Evolutionary conservation across 2,888 invertebrate species (phyloP).

Genomic region (Microctonus aethiopoides): DNA sequence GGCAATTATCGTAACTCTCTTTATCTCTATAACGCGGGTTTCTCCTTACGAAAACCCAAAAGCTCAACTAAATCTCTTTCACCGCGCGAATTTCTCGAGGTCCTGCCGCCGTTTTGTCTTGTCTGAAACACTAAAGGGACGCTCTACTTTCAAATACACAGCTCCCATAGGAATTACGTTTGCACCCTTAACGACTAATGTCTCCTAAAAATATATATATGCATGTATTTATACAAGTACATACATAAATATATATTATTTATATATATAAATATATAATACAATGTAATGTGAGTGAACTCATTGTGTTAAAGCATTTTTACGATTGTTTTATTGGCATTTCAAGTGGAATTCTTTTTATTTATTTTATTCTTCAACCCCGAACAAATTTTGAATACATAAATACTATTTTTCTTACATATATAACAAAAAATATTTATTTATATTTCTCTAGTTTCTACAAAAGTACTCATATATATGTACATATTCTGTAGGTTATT

Average conservation of each 20-base stretch:
- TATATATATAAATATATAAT: no score
- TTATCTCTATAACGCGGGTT: slow-evolving; percentile 46
- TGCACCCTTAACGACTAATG: slow-evolving; percentile 40
- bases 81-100: slow-evolving; percentile 5
- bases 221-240: not conserved
- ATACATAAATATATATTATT: no score
- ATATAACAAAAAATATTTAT: no score
- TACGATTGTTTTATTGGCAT: not conserved
- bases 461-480: no score
- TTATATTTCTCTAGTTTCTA: no score
- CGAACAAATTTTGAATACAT: no score
- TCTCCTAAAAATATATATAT: slow-evolving; percentile 33
- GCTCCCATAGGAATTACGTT: slow-evolving; percentile 41
- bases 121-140: slow-evolving; percentile 14
- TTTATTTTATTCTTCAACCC: not conserved
- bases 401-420: no score
- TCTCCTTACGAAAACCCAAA: slow-evolving; percentile 16
- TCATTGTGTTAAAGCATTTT: not conserved
- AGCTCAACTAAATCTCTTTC: slow-evolving; percentile 38
- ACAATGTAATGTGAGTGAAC: not conserved
- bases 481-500: not conserved
- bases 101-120: not conserved
- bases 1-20: slow-evolving; percentile 60
- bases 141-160: slow-evolving; percentile 24
- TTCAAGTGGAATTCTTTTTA: not conserved